Evolutionary conservation across 2,113 vertebrate genomes (phyloP).

Genomic region (Sigmodon hispidus): DNA sequence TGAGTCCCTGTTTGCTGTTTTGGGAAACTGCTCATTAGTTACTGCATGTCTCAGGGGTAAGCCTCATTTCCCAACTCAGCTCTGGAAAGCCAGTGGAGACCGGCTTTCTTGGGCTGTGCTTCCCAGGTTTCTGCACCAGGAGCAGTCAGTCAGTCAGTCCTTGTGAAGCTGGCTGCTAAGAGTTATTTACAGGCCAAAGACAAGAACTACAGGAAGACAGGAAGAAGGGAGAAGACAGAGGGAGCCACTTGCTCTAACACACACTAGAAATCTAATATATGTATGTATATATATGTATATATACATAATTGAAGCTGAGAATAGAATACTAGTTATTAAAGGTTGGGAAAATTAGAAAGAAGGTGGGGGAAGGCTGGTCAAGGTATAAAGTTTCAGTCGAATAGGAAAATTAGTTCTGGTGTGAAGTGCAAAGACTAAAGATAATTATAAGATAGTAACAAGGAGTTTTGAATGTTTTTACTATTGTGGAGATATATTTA

Average conservation of each 20-base stretch:
- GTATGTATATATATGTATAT: no score
- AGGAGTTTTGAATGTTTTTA: not conserved
- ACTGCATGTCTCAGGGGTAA: not conserved
- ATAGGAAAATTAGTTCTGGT: not conserved
- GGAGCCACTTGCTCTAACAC: not conserved
- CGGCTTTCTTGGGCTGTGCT: not conserved
- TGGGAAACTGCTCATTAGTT: not conserved
- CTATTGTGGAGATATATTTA: not conserved
- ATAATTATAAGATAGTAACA: not conserved
- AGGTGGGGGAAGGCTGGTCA: not conserved
- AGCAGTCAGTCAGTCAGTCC: not conserved
- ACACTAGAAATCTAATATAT: no score
- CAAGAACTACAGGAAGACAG: not conserved
- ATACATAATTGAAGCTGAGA: not conserved
- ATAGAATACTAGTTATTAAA: not conserved
- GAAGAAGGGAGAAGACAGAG: not conserved
- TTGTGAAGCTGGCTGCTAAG: not conserved
- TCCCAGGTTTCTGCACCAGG: not conserved
- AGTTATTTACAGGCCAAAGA: not conserved
- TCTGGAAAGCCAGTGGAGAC: not conserved
- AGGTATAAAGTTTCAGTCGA: not conserved
- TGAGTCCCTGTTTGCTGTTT: not conserved
- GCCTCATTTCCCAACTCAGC: not conserved
- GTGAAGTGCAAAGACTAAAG: not conserved
- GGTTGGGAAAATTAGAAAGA: no score